phyloP scores from a whole-genome alignment of 2,797 vertebrate genomes.

The Lithobates sylvaticus region DNA sequence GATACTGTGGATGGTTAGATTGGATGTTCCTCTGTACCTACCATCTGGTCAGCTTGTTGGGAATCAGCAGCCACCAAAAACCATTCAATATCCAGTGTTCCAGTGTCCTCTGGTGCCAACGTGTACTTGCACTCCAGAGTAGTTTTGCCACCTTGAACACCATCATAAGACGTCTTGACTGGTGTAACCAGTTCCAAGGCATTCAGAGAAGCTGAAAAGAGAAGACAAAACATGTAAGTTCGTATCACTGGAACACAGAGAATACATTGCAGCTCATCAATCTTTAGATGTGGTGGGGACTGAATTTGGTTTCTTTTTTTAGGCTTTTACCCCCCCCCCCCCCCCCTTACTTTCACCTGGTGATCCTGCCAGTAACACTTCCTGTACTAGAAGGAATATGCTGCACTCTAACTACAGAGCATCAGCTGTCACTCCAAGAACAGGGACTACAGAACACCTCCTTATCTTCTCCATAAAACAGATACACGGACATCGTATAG shows the following conservation, averaged over 20 bases:
- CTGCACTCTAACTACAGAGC: background rate
- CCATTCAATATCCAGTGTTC: constrained; percentile 93
- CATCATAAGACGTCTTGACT: constrained; percentile 77
- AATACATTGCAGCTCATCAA: too few species aligned
- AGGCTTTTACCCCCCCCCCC: too few species aligned
- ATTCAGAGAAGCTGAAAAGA: constrained; percentile 68
- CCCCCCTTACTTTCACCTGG: too few species aligned
- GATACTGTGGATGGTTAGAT: background rate
- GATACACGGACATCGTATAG: too few species aligned
- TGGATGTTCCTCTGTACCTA: constrained; percentile 15
- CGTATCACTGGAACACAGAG: too few species aligned
- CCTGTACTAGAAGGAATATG: too few species aligned
- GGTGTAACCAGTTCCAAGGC: constrained; percentile 81
- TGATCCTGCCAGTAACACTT: too few species aligned
- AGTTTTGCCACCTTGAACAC: constrained; percentile 87
- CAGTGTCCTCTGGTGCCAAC: constrained; percentile 76
- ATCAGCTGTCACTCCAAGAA: background rate
- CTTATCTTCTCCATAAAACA: too few species aligned
- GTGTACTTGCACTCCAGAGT: constrained; percentile 86
- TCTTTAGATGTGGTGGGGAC: too few species aligned
- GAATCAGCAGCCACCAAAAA: constrained; percentile 80
- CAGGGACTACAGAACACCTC: too few species aligned
- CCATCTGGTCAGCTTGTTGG: background rate
- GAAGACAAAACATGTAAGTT: background rate
- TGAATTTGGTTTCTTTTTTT: too few species aligned